A percentile compares a stretch with the other conserved stretches of the same genome.
These are phyloP conservation scores for Pristis pectinata DNA, from an alignment of 2,797 vertebrate species.

Conservation along the genomic window DNA sequence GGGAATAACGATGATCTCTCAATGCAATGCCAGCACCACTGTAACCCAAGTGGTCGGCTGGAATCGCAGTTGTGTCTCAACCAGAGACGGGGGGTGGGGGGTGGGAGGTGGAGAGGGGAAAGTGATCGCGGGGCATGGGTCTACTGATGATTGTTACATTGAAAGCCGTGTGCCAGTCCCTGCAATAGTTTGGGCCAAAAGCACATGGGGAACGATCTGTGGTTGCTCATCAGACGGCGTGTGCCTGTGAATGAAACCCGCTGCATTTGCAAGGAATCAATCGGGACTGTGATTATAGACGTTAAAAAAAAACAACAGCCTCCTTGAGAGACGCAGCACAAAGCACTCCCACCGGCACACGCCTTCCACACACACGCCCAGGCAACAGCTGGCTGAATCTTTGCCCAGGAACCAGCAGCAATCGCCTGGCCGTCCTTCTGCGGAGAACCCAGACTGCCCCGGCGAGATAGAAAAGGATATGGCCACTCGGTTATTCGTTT, in stretches of 20 bases:
- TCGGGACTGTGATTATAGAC: constrained; percentile 52
- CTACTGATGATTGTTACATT: background rate
- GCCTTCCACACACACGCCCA: constrained; percentile 26
- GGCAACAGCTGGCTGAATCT: background rate
- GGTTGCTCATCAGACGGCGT: background rate
- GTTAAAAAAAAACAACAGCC: constrained; percentile 46
- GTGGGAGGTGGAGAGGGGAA: too few species aligned
- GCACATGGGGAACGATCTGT: background rate
- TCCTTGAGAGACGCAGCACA: constrained; percentile 42
- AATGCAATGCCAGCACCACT: background rate
- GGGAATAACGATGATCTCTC: too few species aligned
- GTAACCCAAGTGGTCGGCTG: background rate
- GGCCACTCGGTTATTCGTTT: constrained; percentile 98
- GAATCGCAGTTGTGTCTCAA: background rate
- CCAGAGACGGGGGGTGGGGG: background rate
- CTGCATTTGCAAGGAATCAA: constrained; percentile 52
- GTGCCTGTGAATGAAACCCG: constrained; percentile 52
- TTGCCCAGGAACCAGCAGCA: background rate
- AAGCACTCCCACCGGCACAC: background rate
- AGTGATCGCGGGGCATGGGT: background rate
- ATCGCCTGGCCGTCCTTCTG: background rate
- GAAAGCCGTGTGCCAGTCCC: background rate
- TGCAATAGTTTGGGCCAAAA: background rate
- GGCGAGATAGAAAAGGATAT: constrained; percentile 74
- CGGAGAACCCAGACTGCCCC: background rate